Base-by-base conservation (phyloP, 2,888 invertebrate species). In the Drosophila kambysellisi region DNA sequence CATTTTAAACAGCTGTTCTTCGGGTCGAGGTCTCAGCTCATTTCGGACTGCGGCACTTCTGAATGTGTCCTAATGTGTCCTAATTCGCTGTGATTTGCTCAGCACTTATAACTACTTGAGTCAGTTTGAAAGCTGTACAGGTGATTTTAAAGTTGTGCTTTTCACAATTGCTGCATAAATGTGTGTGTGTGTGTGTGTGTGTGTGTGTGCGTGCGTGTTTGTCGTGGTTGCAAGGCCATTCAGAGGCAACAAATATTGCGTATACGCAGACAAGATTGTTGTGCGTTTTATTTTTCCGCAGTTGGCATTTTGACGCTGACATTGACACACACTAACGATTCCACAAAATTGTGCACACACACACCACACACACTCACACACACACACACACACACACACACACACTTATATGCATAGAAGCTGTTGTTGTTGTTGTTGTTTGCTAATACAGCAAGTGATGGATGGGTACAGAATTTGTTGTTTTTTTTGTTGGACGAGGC, bases 211-310 rank as follows among this genome's bases (percentile, higher is more conserved):
- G 46, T 30, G 17, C 53, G 39, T 39, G n/a, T 32, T 29, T 63
- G n/a, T 46, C 17, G 9, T 37, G 39, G 66, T 8, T 58, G 43
- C 74, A 71, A 66, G 75, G 62, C 65, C 62, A 61, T 11, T 41
- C 53, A 9, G 39, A 37, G 48, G 25, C 51, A 50, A 29, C 66
- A 75, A 68, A 78, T 71, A 79, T 79, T 78, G 62, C 78, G 79
- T 75, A 79, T 78, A 79, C 79, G 79, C 74, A 79, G 65, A 66
- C 75, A 65, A 75, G 75, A 63, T 63, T 79, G 79, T 75, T 75
- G 68, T 73, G 62, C 65, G 66, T 69, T 75, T 75, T 75, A 65
- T 66, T 75, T 79, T 75, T 71, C 71, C 71, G 63, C 74, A 59
- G 63, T 74, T 78, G 74, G 61, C 78, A 76, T 58, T 70, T 79